Percentiles rank a stretch among this genome's conserved stretches.
Evolutionary conservation across 2,888 invertebrate species (phyloP).

Genomic region (Cephalotes varians): DNA sequence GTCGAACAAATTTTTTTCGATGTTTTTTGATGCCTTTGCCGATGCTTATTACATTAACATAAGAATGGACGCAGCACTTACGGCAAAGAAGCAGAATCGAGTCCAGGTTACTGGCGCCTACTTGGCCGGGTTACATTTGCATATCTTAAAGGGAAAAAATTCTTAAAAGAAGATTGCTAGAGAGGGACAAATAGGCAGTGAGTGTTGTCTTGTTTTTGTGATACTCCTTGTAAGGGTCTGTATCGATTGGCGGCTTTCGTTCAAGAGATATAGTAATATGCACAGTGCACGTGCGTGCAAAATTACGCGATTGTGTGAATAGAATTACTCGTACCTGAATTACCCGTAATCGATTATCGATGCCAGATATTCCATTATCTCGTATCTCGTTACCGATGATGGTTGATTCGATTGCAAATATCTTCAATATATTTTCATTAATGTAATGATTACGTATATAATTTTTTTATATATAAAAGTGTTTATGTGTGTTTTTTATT

Average conservation of each 20-base stretch:
- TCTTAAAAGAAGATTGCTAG: neutral
- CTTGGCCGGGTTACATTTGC: slow-evolving; percentile 20
- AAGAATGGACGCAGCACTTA: slow-evolving; percentile 56
- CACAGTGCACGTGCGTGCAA: neutral
- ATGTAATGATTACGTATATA: neutral
- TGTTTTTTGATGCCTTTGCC: neutral
- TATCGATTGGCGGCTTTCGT: slow-evolving; percentile 24
- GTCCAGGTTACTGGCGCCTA: neutral
- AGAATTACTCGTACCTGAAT: slow-evolving; percentile 41
- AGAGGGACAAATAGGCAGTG: neutral
- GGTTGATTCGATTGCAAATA: neutral
- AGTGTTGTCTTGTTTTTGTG: slow-evolving; percentile 13
- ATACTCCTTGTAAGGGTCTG: slow-evolving; percentile 5
- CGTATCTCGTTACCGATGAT: neutral
- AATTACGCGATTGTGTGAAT: slow-evolving; percentile 15
- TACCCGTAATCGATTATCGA: slow-evolving; percentile 43
- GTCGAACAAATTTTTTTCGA: slow-evolving; percentile 22
- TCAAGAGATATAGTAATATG: neutral
- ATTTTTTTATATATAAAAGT: neutral
- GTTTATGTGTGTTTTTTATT: neutral
- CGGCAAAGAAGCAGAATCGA: slow-evolving; percentile 2
- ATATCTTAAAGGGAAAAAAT: slow-evolving; percentile 3
- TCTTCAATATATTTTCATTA: neutral
- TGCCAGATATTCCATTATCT: slow-evolving; percentile 5
- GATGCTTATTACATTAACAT: slow-evolving; percentile 70